These are phyloP conservation scores for Diceros bicornis DNA, from an alignment of 2,797 vertebrate species.

Conservation along the genomic window DNA sequence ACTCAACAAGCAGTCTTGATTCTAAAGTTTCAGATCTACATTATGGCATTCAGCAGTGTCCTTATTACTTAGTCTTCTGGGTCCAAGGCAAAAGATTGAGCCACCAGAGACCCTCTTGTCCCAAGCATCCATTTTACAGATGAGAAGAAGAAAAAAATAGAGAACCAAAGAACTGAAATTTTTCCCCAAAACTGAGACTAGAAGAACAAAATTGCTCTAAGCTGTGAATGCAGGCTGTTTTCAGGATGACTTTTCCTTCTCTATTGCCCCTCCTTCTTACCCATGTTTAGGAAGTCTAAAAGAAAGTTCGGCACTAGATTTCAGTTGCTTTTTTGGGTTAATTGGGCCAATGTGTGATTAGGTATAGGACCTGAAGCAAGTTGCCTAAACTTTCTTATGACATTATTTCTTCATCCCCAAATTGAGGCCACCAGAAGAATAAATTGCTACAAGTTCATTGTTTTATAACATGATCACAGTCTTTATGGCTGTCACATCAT, in stretches of 20 bases:
- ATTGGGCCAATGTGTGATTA: not conserved
- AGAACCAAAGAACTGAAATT: not conserved
- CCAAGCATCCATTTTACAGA: not conserved
- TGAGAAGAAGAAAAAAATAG: not conserved
- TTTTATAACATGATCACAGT: not conserved
- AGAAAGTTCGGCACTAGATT: not conserved
- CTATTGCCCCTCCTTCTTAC: not conserved
- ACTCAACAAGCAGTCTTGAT: not conserved
- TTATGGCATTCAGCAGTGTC: accelerated
- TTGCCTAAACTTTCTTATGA: not conserved
- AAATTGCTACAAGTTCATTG: not conserved
- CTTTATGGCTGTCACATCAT: not conserved
- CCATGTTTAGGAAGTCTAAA: not conserved
- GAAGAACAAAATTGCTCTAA: not conserved
- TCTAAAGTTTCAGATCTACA: not conserved
- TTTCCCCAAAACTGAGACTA: not conserved
- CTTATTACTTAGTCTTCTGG: not conserved
- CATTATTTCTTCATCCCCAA: not conserved
- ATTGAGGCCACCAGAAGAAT: not conserved
- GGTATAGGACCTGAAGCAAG: not conserved
- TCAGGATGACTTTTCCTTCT: not conserved
- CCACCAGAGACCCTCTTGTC: not conserved
- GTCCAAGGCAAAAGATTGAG: not conserved
- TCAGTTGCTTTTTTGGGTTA: not conserved
- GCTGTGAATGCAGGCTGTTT: not conserved